Conservation (phyloP, 1,140 invertebrate genomes). For the Brachionus manjavacas region DNA sequence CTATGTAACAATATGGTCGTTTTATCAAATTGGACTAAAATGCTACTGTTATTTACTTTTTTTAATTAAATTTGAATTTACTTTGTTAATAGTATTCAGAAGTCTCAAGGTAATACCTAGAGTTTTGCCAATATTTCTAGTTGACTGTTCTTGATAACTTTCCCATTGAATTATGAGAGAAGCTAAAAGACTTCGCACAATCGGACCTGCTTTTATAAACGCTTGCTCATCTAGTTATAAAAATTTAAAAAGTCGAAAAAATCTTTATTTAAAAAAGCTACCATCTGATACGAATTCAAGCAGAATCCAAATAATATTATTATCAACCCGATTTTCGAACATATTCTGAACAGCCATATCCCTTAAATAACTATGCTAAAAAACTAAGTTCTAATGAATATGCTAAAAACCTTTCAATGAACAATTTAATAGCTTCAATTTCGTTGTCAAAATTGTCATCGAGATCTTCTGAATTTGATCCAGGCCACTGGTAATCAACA, state of each 20-base stretch:
- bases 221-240: conserved; percentile 1
- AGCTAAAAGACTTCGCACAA: conserved; percentile 27
- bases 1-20: conserved; percentile 13
- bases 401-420: conserved; percentile 24
- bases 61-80: neutral
- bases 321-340: neutral
- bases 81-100: neutral
- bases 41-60: neutral
- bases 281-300: conserved; percentile 22
- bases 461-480: neutral
- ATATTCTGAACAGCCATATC: conserved; percentile 17
- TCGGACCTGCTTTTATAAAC: conserved; percentile 19
- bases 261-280: neutral
- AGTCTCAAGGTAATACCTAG: neutral
- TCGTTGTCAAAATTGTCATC: conserved; percentile 39
- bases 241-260: neutral
- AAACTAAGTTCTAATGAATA: neutral
- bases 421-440: conserved; percentile 7
- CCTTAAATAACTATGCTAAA: neutral
- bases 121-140: conserved; percentile 1
- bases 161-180: conserved; percentile 32
- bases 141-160: conserved; percentile 41
- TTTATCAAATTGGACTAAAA: neutral
- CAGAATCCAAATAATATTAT: conserved; percentile 22
- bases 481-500: conserved; percentile 31